Base-by-base conservation (phyloP, 2,888 invertebrate genomes). In the Chrysina gloriosa region DNA sequence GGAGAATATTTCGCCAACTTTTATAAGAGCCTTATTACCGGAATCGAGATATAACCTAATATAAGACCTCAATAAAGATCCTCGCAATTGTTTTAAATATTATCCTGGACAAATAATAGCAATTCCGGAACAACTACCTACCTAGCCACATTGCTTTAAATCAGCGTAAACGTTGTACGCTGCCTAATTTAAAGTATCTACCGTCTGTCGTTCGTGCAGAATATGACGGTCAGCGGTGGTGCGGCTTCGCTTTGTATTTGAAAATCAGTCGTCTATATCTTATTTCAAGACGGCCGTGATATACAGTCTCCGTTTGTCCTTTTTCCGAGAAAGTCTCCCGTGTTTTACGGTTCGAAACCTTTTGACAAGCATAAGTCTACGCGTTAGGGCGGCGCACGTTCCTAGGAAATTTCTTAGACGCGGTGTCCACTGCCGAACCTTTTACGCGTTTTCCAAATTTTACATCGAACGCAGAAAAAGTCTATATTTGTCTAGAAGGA, bases 311-410 rank as follows among this genome's bases (percentile, higher is more conserved):
- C 58, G 58, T 39, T 58, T 39, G 58, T 58, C 58, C 42, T 58
- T 54, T 58, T 58, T 58, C 58, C 42, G 14, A 58, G 58, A 58
- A 58, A 39, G 58, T 58, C 58, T 39, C 58, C 58, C 39, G 58
- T 39, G 58, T 58, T 58, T 58, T 58, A 58, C 58, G 58, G 42
- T 58, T 58, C 2, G 25, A 39, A 58, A 58, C 23, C 58, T 58
- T 39, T 39, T 58, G 39, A 58, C 36, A 39, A 16, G 39, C 39
- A 39, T 23, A 58, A 58, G 31, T 34, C 16, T 19, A 25, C 42
- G 14, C 39, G 39, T 39, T 31, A 23, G 14, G 39, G 14, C 14
- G 50, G 27, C 47, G 47, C 50, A 7, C 50, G 21, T 27, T 50
- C 7, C 50, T 16, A 27, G 6, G 21, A 50, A 21, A 45, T 45